These are phyloP conservation scores for Drosophila borealis DNA, from an alignment of 2,888 invertebrate species.

Conservation along the genomic window DNA sequence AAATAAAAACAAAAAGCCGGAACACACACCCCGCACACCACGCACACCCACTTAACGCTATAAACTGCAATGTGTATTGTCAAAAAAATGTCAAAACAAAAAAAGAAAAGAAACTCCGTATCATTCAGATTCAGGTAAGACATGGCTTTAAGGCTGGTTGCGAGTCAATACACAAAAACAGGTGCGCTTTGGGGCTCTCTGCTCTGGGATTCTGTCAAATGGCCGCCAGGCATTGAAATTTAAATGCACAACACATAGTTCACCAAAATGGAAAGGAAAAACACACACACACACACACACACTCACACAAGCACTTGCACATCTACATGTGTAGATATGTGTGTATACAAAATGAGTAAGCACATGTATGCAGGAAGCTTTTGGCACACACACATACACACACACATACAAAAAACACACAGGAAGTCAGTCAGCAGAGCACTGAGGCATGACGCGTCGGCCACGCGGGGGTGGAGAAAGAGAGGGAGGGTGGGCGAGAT, in stretches of 20 bases:
- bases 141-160: slow-evolving; percentile 37
- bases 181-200: slow-evolving; percentile 12
- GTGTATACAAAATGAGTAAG: slow-evolving; percentile 51
- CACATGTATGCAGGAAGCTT: slow-evolving; percentile 55
- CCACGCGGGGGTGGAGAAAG: too few species aligned
- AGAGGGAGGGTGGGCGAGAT: not conserved
- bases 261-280: slow-evolving; percentile 43
- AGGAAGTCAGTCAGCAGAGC: slow-evolving; percentile 58
- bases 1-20: slow-evolving; percentile 53
- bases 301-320: slow-evolving; percentile 13
- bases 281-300: slow-evolving; percentile 7
- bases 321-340: slow-evolving; percentile 1
- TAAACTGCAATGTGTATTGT: slow-evolving; percentile 46
- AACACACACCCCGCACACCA: slow-evolving; percentile 28
- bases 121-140: slow-evolving; percentile 44
- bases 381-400: slow-evolving; percentile 31
- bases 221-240: slow-evolving; percentile 70
- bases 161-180: slow-evolving; percentile 37
- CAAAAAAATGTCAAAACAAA: slow-evolving; percentile 38
- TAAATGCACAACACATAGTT: slow-evolving; percentile 78
- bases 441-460: slow-evolving; percentile 31
- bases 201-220: slow-evolving; percentile 25
- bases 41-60: slow-evolving; percentile 18
- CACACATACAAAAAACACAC: slow-evolving; percentile 34
- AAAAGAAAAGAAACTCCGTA: slow-evolving; percentile 11